Percentiles rank a stretch among this genome's conserved stretches.
Conservation (phyloP, 2,797 vertebrate genomes). For the Enteromius viviparus region DNA sequence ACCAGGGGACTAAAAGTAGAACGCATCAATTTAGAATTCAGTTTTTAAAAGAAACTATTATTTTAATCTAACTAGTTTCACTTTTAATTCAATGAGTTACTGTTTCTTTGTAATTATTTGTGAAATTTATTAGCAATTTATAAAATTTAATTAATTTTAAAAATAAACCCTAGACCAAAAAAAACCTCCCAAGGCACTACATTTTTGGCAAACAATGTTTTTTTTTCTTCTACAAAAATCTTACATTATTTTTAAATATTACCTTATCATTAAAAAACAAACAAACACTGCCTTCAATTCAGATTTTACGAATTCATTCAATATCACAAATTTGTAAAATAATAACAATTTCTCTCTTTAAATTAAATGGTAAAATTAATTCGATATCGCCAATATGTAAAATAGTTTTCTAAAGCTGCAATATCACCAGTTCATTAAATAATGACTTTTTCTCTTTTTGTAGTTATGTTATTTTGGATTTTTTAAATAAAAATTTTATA, state of each 20-base stretch:
- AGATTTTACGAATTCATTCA: background rate
- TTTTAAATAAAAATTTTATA: too few species aligned
- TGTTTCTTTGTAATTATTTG: background rate
- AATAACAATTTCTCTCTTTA: background rate
- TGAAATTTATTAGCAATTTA: background rate
- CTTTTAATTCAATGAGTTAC: background rate
- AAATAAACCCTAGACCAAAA: background rate
- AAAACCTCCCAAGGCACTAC: background rate
- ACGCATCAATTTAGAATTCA: background rate
- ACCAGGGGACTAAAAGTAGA: background rate
- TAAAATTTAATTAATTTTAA: background rate
- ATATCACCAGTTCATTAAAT: background rate
- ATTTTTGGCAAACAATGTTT: background rate
- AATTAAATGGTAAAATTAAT: background rate
- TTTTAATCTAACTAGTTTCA: background rate
- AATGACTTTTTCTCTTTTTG: background rate
- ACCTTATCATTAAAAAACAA: background rate
- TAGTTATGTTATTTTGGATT: background rate
- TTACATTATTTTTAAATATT: background rate
- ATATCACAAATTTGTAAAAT: background rate
- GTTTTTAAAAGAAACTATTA: background rate
- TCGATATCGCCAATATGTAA: background rate
- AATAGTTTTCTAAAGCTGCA: background rate
- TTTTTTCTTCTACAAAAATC: too few species aligned
- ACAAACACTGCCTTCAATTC: background rate